phyloP scores from a whole-genome alignment of 2,797 vertebrate genomes.

The Echiichthys vipera region DNA sequence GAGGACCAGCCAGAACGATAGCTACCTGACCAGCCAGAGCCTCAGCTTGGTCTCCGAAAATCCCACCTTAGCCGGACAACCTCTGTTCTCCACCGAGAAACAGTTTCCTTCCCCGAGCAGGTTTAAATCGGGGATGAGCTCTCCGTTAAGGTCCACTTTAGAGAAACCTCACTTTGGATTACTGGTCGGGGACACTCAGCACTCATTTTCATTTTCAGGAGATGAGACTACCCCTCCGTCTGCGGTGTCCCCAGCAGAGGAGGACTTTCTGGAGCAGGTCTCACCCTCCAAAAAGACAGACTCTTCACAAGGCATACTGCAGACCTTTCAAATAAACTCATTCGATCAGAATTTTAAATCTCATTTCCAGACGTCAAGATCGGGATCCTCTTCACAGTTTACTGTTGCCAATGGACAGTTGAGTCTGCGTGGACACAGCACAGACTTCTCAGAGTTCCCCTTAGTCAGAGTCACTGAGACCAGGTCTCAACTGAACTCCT shows the following conservation, averaged over 20 bases:
- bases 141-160: conserved; percentile 93
- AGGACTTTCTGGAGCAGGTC: conserved; percentile 98
- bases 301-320: conserved; percentile 91
- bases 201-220: conserved; percentile 97
- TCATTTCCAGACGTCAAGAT: conserved; percentile 93
- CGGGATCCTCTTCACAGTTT: conserved; percentile 94
- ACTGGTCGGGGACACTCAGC: conserved; percentile 96
- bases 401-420: conserved; percentile 97
- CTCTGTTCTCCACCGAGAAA: conserved; percentile 96
- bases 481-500: conserved; percentile 96
- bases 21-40: conserved; percentile 97
- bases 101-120: conserved; percentile 94
- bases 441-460: conserved; percentile 97
- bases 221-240: conserved; percentile 95
- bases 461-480: conserved; percentile 95
- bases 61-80: conserved; percentile 91
- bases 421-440: conserved; percentile 92
- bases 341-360: conserved; percentile 98
- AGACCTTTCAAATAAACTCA: conserved; percentile 96
- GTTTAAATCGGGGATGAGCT: conserved; percentile 96
- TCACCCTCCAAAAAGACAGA: conserved; percentile 98
- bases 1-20: conserved; percentile 99
- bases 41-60: conserved; percentile 97
- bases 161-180: conserved; percentile 98
- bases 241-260: conserved; percentile 93